phyloP scores from a whole-genome alignment of 2,888 invertebrate genomes.

The Cyclophora albipunctata region DNA sequence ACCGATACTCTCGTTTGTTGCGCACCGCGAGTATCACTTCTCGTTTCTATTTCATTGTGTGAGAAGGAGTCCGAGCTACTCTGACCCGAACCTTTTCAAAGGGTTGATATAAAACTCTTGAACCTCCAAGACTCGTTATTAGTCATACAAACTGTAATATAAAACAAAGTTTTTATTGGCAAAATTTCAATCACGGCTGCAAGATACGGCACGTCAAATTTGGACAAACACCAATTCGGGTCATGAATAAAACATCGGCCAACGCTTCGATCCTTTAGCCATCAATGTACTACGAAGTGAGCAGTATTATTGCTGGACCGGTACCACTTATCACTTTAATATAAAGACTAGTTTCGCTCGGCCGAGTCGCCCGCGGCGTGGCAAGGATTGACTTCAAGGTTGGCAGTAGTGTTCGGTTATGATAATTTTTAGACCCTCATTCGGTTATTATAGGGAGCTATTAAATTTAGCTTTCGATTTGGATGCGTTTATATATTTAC shows the following conservation, averaged over 20 bases:
- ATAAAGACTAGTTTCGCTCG: constrained; percentile 11
- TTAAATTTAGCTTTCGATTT: constrained; percentile 38
- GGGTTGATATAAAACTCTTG: too few relatives aligned
- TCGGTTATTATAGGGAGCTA: constrained; percentile 43
- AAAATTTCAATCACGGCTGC: constrained; percentile 42
- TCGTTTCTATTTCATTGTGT: too few relatives aligned
- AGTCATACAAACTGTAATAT: constrained; percentile 15
- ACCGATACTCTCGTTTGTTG: too few relatives aligned
- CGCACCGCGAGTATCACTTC: too few relatives aligned
- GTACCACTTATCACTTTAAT: constrained; percentile 11
- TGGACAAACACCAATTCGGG: constrained; percentile 59
- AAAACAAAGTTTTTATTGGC: constrained; percentile 32
- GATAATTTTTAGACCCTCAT: constrained; percentile 46
- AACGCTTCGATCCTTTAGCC: constrained; percentile 36
- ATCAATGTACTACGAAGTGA: constrained; percentile 30
- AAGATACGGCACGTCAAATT: constrained; percentile 57
- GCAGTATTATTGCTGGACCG: constrained; percentile 10
- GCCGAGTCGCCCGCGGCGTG: neutral
- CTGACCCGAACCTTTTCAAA: neutral
- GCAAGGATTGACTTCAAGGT: constrained; percentile 32
- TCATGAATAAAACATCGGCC: constrained; percentile 56
- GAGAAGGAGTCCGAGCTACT: too few relatives aligned
- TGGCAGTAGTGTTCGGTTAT: constrained; percentile 42
- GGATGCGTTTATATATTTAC: constrained; percentile 34
- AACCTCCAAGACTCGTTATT: too few relatives aligned